Conservation (phyloP, 2,113 vertebrate species). For the Petroica traversi region DNA sequence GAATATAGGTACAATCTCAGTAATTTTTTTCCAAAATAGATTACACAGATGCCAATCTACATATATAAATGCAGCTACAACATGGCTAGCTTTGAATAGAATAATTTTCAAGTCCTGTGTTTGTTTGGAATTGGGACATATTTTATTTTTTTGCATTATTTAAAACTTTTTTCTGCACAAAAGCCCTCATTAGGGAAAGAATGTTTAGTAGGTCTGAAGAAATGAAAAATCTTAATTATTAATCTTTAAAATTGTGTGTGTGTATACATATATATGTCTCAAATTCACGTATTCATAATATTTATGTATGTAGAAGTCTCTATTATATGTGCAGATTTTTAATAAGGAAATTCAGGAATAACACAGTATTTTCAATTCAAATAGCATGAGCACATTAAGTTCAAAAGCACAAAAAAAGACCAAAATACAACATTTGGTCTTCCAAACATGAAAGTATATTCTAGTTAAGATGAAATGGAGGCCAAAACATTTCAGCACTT, state of each 20-base stretch:
- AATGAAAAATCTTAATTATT: background rate
- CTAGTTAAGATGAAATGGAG: background rate
- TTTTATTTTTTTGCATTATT: background rate
- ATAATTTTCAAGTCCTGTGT: background rate
- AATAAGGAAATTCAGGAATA: background rate
- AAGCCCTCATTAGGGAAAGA: background rate
- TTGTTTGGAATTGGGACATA: background rate
- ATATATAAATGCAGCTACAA: background rate
- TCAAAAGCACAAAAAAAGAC: background rate
- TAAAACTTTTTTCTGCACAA: background rate
- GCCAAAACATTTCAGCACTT: background rate
- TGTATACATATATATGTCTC: background rate
- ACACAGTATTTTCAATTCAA: background rate
- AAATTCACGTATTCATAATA: background rate
- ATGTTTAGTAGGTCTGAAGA: background rate
- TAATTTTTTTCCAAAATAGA: background rate
- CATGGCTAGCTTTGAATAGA: background rate
- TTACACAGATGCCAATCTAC: background rate
- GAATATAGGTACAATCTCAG: background rate
- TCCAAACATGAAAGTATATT: constrained; percentile 12
- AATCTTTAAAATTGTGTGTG: background rate
- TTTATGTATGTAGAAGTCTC: background rate
- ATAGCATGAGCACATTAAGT: background rate
- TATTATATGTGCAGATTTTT: background rate
- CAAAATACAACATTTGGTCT: background rate